A percentile compares a stretch with the other conserved stretches of the same genome.
Evolutionary conservation across 2,797 vertebrate genomes (phyloP).

Genomic region (Luscinia luscinia): DNA sequence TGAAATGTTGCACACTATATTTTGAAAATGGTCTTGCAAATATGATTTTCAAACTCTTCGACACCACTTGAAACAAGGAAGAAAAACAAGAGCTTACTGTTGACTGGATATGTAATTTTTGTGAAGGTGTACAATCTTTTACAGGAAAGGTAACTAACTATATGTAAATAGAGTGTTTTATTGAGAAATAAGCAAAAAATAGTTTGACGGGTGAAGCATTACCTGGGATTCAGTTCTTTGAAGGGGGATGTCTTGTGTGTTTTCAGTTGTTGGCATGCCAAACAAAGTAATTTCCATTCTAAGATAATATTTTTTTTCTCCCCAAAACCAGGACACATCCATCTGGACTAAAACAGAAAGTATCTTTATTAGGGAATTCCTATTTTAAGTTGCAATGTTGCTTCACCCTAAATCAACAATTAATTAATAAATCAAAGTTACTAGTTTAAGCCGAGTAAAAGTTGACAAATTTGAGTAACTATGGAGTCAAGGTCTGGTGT

Average conservation of each 20-base stretch:
- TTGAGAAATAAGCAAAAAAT: background rate
- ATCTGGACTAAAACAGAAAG: background rate
- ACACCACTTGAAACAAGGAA: background rate
- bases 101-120: background rate
- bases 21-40: background rate
- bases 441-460: background rate
- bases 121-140: background rate
- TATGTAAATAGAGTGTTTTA: background rate
- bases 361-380: background rate
- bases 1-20: background rate
- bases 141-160: background rate
- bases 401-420: background rate
- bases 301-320: background rate
- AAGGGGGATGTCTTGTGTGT: background rate
- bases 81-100: background rate
- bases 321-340: background rate
- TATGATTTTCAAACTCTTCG: accelerated
- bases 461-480: background rate
- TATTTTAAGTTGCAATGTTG: background rate
- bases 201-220: background rate
- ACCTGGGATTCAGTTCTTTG: background rate
- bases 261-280: background rate
- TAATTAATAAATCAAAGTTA: background rate
- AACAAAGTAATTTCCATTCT: background rate
- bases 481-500: background rate